Base-by-base conservation (phyloP, 1,140 invertebrate genomes). In the Conus betulinus region DNA sequence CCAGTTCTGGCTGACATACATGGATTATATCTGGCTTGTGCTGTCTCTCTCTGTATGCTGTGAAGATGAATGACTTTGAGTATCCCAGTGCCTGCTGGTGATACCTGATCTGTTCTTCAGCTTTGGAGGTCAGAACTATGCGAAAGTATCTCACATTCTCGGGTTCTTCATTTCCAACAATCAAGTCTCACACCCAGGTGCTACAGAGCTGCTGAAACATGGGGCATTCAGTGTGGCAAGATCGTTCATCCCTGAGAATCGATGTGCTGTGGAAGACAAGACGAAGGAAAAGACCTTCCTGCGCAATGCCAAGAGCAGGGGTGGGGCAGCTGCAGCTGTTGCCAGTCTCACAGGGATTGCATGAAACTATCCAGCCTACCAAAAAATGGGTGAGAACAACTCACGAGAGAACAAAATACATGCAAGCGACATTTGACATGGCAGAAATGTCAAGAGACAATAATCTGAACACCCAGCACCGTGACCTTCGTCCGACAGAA, bases 181-280 rank as follows among this genome's bases (percentile, higher is more conserved):
- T 67, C 1, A 67, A 67, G 20, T 23, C 20, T 67, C 60, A 15
- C 60, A 67, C 1, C n/a, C 60, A 15, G 60, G 60, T 67, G 60
- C 60, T 15, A 67, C 60, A 67, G 60, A 67, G 20, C 60, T 67
- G 20, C 60, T 67, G 60, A 67, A 67, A 3, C 11, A 3, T 13
- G 60, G 60, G 60, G 13, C 11, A 15, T 67, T 67, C 39, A 39
- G 0, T 39, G 39, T 39, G 39, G 39, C 39, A 39, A 39, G 39
- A 39, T 39, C 39, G 39, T 67, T 23, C 11, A 15, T 15, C 60
- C n/a, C 60, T 23, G 60, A 88, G 25, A 90, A 86, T 57, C 71
- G 84, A 1, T 91, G 88, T 88, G 39, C 88, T 55, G 91, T 92
- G 4, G 91, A n/a, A n/a, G n/a, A 93, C 67, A 89, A 90, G 79